Evolutionary conservation across 2,797 vertebrate species (phyloP), one percentile per base, ranked within the genome.

Genomic region (Notolabrus celidotus): DNA sequence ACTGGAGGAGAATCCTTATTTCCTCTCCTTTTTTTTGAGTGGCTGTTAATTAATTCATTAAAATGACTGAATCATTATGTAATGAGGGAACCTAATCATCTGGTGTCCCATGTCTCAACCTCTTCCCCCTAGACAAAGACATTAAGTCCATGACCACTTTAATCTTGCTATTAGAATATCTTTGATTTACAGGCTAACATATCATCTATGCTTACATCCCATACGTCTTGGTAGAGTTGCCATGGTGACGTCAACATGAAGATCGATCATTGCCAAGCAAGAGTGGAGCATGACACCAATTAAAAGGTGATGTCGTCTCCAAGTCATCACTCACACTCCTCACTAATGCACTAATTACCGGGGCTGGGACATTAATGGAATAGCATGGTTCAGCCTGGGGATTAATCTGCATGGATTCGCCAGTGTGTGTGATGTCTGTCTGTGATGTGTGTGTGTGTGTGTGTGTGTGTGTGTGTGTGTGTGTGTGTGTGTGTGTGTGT

Each of bases 311-410:
- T 90, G 92, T 92, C 84, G 84, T 88, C 86, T 86, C 80, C 71
- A 62, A 90, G 86, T 91, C 89, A 92, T 93, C 88, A 80, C 84
- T 92, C 91, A 92, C 77, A 86, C 85, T 89, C 81, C 71, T 89
- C 86, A 80, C 84, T 91, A 87, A 92, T 90, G 86, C 85, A 89
- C 92, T 91, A 93, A 93, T 93, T 92, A 93, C 89, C 82, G 71
- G 89, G 89, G 90, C 89, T 43, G 86, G 78, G 89, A 90, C 90
- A 91, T 92, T 92, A 93, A 93, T 91, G 89, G 88, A 88, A 92
- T 88, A 86, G 84, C 87, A 89, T 89, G 90, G 89, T 91, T 91
- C 83, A 81, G 84, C 85, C 86, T 57, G 80, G 88, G 90, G 88
- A 93, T 92, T 91, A 91, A 93, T 93, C 90, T 91, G 84, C 92